A percentile compares a stretch with the other conserved stretches of the same genome.
phyloP scores from a whole-genome alignment of 2,888 invertebrate species.

The Chalcis sispes region DNA sequence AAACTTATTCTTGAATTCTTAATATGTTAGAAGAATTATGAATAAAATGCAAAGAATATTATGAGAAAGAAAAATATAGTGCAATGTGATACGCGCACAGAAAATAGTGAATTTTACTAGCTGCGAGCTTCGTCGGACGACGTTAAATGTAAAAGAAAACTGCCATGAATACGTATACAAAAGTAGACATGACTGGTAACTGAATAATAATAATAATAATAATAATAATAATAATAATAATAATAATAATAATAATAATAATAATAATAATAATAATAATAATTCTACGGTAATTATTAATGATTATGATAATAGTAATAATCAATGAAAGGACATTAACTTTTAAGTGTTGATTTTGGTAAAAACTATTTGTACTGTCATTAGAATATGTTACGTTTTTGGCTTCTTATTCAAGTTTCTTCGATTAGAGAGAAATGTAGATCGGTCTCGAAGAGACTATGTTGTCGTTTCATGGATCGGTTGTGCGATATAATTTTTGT shows the following conservation, averaged over 20 bases:
- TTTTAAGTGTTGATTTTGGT: slow-evolving; percentile 58
- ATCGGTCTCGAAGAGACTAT: slow-evolving; percentile 35
- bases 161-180: slow-evolving; percentile 61
- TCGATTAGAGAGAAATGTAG: neutral
- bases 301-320: slow-evolving; percentile 20
- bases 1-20: slow-evolving; percentile 27
- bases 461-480: slow-evolving; percentile 7
- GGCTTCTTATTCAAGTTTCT: slow-evolving; percentile 32
- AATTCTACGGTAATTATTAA: no score
- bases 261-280: no score
- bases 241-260: no score
- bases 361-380: slow-evolving; percentile 63
- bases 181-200: slow-evolving; percentile 52
- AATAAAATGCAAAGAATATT: slow-evolving; percentile 1
- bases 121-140: slow-evolving; percentile 41
- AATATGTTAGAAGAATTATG: neutral
- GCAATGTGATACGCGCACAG: slow-evolving; percentile 53
- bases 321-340: slow-evolving; percentile 30
- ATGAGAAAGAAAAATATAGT: slow-evolving; percentile 24
- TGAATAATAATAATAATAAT: slow-evolving; percentile 22
- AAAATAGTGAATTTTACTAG: slow-evolving; percentile 39
- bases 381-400: slow-evolving; percentile 52
- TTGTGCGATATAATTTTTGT: slow-evolving; percentile 3
- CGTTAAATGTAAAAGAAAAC: slow-evolving; percentile 57
- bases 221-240: no score